These are phyloP conservation scores for Echinops telfairi DNA, from an alignment of 2,113 vertebrate genomes.

Conservation along the genomic window DNA sequence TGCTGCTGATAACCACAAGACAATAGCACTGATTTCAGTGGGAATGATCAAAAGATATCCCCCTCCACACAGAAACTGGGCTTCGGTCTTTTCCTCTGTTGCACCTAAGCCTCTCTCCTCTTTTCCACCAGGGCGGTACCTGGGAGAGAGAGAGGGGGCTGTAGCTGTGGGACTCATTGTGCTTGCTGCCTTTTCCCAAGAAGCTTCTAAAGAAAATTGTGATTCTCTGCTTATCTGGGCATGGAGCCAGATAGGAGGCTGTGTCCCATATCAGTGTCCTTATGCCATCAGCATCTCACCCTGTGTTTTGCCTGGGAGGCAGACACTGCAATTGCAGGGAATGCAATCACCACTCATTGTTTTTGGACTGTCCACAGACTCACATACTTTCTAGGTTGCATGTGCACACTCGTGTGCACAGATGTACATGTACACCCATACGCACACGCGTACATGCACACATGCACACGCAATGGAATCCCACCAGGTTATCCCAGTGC, in stretches of 20 bases:
- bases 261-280: neutral
- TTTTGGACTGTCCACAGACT: neutral
- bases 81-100: neutral
- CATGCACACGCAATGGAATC: neutral
- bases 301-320: neutral
- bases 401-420: neutral
- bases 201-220: neutral
- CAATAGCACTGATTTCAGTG: neutral
- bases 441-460: no score
- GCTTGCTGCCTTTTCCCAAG: neutral
- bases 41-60: neutral
- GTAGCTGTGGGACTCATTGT: neutral
- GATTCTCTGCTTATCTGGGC: slow-evolving; percentile 1
- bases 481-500: neutral
- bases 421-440: no score
- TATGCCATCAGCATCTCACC: neutral
- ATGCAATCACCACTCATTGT: neutral
- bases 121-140: neutral
- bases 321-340: neutral
- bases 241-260: neutral
- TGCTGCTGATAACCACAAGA: neutral
- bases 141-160: neutral
- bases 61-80: neutral
- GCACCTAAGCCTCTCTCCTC: neutral
- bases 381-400: neutral